These are phyloP conservation scores for Zaprionus nigranus DNA, from an alignment of 1,140 invertebrate species.

Conservation along the genomic window DNA sequence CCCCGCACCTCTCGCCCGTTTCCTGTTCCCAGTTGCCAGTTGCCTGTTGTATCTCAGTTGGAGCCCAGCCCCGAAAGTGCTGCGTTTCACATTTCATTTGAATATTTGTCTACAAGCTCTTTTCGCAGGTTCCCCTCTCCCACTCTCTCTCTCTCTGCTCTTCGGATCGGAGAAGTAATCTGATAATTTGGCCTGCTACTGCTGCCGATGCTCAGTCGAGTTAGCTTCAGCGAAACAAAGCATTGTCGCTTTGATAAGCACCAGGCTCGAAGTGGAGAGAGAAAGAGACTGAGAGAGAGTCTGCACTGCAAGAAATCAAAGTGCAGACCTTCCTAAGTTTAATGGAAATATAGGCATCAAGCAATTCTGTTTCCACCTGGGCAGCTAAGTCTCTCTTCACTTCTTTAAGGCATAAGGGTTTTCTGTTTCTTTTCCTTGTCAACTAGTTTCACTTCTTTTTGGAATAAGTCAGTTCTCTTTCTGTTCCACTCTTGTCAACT, in stretches of 20 bases:
- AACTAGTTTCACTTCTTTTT: too few relatives aligned
- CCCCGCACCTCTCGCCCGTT: slow-evolving; percentile 10
- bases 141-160: not conserved
- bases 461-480: too few relatives aligned
- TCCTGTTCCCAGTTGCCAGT: slow-evolving; percentile 11
- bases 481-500: too few relatives aligned
- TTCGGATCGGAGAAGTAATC: slow-evolving; percentile 57
- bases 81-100: slow-evolving; percentile 80
- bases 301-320: slow-evolving; percentile 26
- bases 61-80: slow-evolving; percentile 58
- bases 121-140: not conserved
- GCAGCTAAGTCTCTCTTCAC: too few relatives aligned
- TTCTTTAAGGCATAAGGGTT: too few relatives aligned
- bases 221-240: slow-evolving; percentile 55
- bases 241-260: slow-evolving; percentile 62
- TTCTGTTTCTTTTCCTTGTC: too few relatives aligned
- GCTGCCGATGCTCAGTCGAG: slow-evolving; percentile 38
- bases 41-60: slow-evolving; percentile 9
- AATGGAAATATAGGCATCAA: too few relatives aligned
- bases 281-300: not conserved
- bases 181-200: slow-evolving; percentile 75
- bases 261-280: slow-evolving; percentile 45
- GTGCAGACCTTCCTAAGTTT: too few relatives aligned
- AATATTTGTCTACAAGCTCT: slow-evolving; percentile 69
- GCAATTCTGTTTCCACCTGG: too few relatives aligned